Conservation (phyloP, 30 jellyfish, hydroid and myxozoan species). For the Cassiopea xamachana region DNA sequence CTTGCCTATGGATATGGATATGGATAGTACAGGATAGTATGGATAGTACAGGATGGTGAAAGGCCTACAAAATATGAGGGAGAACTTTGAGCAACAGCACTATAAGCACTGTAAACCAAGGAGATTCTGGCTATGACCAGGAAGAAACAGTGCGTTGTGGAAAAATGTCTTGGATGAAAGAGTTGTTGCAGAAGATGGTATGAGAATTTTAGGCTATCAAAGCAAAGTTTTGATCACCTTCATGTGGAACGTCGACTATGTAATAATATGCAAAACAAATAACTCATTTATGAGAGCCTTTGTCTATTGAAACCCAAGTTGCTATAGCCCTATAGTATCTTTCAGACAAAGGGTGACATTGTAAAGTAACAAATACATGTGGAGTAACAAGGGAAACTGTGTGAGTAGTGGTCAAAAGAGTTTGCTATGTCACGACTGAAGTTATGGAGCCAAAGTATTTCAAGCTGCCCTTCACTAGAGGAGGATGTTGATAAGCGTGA, state of each 20-base stretch:
- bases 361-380: slow-evolving; percentile 25
- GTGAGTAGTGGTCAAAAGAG: slow-evolving; percentile 24
- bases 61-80: slow-evolving; percentile 28
- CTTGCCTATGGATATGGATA: not conserved
- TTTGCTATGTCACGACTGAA: slow-evolving; percentile 13
- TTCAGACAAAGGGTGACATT: slow-evolving; percentile 49
- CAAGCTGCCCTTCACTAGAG: not conserved
- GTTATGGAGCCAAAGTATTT: slow-evolving; percentile 18
- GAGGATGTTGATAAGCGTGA: slow-evolving; percentile 2
- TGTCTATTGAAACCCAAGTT: slow-evolving; percentile 53
- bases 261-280: slow-evolving; percentile 10
- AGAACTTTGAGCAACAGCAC: not conserved
- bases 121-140: slow-evolving; percentile 43
- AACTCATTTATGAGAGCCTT: slow-evolving; percentile 14
- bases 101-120: slow-evolving; percentile 6
- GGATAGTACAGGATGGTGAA: slow-evolving; percentile 4
- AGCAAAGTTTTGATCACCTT: slow-evolving; percentile 14
- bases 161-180: not conserved
- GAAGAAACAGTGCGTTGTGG: slow-evolving; percentile 54
- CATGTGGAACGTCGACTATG: slow-evolving; percentile 13
- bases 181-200: slow-evolving; percentile 61
- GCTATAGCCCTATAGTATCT: slow-evolving; percentile 43
- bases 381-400: slow-evolving; percentile 43
- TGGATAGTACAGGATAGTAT: not conserved
- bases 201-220: slow-evolving; percentile 36